Evolutionary conservation across 2,888 invertebrate genomes (phyloP).

Genomic region (Acanthosepion pharaonis): DNA sequence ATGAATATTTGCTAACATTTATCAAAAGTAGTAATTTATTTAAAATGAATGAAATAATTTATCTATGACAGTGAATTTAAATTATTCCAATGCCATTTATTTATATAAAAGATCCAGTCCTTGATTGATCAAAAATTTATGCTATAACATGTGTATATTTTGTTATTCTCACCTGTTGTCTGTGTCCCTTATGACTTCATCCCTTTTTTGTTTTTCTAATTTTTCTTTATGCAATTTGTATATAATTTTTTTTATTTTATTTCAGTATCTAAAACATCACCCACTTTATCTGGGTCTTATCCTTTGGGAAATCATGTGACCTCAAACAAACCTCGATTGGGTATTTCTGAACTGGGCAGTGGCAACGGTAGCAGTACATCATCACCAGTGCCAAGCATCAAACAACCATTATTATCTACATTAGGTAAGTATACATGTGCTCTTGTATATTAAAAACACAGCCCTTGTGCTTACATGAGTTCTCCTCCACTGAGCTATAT

Average conservation of each 20-base stretch:
- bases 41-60: no score
- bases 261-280: conserved; percentile 46
- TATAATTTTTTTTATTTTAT: neutral
- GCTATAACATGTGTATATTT: neutral
- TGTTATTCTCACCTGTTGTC: neutral
- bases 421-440: conserved; percentile 20
- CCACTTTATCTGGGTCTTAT: conserved; percentile 44
- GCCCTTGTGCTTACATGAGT: neutral
- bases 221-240: neutral
- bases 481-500: neutral
- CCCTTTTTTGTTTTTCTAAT: neutral
- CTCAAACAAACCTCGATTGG: conserved; percentile 35
- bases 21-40: no score
- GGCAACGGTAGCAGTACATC: conserved; percentile 17
- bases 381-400: conserved; percentile 40
- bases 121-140: no score
- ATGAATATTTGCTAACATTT: no score
- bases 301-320: conserved; percentile 25
- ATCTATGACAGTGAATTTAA: no score
- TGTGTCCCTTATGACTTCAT: neutral
- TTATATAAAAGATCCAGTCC: no score
- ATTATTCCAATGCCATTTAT: no score
- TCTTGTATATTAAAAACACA: neutral
- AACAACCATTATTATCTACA: conserved; percentile 45
- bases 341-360: neutral